Conservation (phyloP, 1,140 invertebrate genomes). For the Nephila pilipes region DNA sequence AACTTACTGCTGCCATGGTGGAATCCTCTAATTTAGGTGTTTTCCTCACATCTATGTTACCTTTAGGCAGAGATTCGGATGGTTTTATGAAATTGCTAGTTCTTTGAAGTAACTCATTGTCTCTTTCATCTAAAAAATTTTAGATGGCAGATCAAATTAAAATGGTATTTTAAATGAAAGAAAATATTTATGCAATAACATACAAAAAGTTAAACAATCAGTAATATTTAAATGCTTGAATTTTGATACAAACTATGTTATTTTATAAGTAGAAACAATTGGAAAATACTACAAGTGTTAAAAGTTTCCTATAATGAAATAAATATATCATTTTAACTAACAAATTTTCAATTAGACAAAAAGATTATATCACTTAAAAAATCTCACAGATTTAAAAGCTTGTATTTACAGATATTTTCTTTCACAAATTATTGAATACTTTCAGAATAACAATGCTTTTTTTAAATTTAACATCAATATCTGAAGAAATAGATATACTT, state of each 20-base stretch:
- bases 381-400: no score
- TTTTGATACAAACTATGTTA: background rate
- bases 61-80: conserved; percentile 62
- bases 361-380: no score
- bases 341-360: no score
- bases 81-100: conserved; percentile 54
- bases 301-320: no score
- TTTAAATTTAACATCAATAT: no score
- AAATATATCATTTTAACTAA: no score
- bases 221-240: background rate
- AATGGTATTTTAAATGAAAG: background rate
- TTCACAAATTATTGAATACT: no score
- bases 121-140: conserved; percentile 44
- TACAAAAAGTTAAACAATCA: background rate
- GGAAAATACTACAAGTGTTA: no score
- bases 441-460: background rate
- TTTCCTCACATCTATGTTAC: conserved; percentile 40
- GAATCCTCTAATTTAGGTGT: conserved; percentile 50
- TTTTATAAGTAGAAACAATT: no score
- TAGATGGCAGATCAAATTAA: no score
- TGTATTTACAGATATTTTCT: no score
- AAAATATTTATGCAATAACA: background rate
- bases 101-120: conserved; percentile 66
- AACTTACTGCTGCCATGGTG: conserved; percentile 39
- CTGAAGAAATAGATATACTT: no score